phyloP scores from a whole-genome alignment of 2,888 invertebrate species.

The Tetragnatha montana region DNA sequence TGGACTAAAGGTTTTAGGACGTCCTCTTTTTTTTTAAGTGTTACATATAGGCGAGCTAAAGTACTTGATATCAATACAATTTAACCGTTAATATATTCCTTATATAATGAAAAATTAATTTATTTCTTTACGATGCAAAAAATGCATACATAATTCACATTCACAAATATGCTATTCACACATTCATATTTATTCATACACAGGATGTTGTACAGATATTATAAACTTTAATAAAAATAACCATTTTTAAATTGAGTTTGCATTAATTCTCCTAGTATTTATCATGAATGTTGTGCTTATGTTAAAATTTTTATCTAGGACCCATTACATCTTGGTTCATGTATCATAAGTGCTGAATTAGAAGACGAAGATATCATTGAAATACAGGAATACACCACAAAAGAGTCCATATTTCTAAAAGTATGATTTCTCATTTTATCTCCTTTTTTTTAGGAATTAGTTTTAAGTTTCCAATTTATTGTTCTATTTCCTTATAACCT shows the following conservation, averaged over 20 bases:
- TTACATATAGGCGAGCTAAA: too few relatives aligned
- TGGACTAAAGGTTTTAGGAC: too few relatives aligned
- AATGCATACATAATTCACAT: too few relatives aligned
- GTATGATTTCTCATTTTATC: constrained; percentile 40
- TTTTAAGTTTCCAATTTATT: not conserved
- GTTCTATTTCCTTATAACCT: too few relatives aligned
- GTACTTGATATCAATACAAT: too few relatives aligned
- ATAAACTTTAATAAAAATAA: too few relatives aligned
- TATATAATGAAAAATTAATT: too few relatives aligned
- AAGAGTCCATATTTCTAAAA: constrained; percentile 72
- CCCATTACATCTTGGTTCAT: constrained; percentile 91
- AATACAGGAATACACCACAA: constrained; percentile 79
- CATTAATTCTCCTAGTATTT: not conserved
- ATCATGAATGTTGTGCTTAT: not conserved
- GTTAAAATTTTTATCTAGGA: constrained; percentile 79
- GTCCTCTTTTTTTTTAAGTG: too few relatives aligned
- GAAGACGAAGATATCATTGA: constrained; percentile 96
- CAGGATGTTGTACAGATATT: not conserved
- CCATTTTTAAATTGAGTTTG: not conserved
- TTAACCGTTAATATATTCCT: too few relatives aligned
- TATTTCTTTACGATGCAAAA: too few relatives aligned
- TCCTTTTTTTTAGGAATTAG: not conserved
- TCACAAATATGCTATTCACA: too few relatives aligned
- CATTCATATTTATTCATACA: too few relatives aligned
- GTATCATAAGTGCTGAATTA: constrained; percentile 87